Evolutionary conservation across 2,113 vertebrate species (phyloP), one percentile per base, ranked within the genome.

Genomic region (Leucosticte australis): DNA sequence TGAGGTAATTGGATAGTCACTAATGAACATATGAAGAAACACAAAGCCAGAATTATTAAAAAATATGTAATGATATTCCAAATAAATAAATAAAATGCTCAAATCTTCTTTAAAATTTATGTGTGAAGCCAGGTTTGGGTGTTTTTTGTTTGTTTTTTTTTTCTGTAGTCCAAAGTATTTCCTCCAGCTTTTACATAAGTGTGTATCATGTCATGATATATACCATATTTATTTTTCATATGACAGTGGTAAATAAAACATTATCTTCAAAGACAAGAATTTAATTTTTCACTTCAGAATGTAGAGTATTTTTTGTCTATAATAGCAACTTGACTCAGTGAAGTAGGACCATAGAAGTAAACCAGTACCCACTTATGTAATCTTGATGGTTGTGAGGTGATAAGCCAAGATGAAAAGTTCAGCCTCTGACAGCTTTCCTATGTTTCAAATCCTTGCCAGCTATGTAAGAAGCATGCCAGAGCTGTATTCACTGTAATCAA

Each of bases 401-500:
- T 52, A 81, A 83, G 16, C 68, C 47, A 93, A 81, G 56, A 76
- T 13, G 35, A 69, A 92, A 95, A 82, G 49, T 87, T 87, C 44
- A 21, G n/a, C 69, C 65, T 84, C 31, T 68, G 85, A 75, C 65
- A 94, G 77, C 41, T 89, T 87, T 92, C 50, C 39, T 37, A 37
- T 82, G 74, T 84, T 89, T 49, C 44, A 68, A 21, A 89, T 41
- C 22, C 42, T 64, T 94, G 86, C 81, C 87, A 81, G 60, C 33
- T 82, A 59, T 37, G 53, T 53, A 74, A 95, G 47, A 60, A 73
- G 46, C 76, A 70, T 81, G 62, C 63, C 80, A 84, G 59, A 92
- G 30, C 52, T 96, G 8, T 80, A 91, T 93, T 94, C 83, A 70
- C 50, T 50, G 14, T 87, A 96, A 97, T 83, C 83, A 91, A 89